Evolutionary conservation across 1,140 invertebrate genomes (phyloP).

Genomic region (Onthophagus taurus): DNA sequence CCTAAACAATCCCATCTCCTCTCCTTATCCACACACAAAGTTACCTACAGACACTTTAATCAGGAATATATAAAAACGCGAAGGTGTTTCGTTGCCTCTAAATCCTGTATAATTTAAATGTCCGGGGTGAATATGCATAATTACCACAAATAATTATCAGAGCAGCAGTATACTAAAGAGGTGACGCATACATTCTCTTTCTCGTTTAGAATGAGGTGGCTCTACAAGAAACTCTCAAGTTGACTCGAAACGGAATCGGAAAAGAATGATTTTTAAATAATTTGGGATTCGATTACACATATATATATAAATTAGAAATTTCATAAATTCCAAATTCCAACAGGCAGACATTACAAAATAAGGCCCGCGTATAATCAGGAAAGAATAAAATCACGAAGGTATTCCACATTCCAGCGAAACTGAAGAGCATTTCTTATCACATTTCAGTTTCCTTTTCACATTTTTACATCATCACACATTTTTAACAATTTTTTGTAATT

Average conservation of each 20-base stretch:
- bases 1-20: neutral
- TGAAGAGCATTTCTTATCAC: too few species aligned
- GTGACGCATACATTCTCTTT: neutral
- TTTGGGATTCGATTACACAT: neutral
- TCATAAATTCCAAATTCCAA: neutral
- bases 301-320: neutral
- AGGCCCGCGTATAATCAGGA: constrained; percentile 3
- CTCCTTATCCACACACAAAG: neutral
- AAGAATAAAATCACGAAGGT: neutral
- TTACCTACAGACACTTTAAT: constrained; percentile 1
- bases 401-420: neutral
- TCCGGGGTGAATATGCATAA: constrained; percentile 5
- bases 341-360: constrained; percentile 4
- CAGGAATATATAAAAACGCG: neutral
- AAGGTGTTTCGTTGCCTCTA: neutral
- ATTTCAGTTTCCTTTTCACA: too few species aligned
- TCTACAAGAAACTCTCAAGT: too few species aligned
- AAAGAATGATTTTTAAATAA: neutral
- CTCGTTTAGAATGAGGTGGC: too few species aligned
- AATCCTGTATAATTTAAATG: neutral
- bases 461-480: too few species aligned
- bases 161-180: neutral
- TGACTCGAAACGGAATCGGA: neutral
- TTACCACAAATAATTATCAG: constrained; percentile 1
- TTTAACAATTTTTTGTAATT: too few species aligned